Base-by-base conservation (phyloP, 1,140 invertebrate genomes). In the Oedothorax gibbosus region DNA sequence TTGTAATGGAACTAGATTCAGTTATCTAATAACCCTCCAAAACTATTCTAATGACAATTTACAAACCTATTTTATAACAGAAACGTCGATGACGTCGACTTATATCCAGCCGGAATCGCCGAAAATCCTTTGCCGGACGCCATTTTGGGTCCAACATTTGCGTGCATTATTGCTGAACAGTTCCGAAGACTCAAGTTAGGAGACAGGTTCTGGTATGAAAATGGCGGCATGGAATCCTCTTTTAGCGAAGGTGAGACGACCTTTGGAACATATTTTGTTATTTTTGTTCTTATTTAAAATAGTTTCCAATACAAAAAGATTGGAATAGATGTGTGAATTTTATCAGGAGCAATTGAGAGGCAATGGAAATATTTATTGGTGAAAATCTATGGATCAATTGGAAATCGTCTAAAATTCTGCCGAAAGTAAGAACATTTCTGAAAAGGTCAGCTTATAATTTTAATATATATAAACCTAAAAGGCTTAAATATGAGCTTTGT, bases 131-230 rank as follows among this genome's bases (percentile, higher is more conserved):
- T 90, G 18, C 82, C 88, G 2, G 92, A 91, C 62, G 97, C 96
- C 10, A 89, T 98, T 0, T 95, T 99, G 0, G 98, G 98, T 8
- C 97, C 98, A 0, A 99, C 97, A 0, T 96, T 99, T 89, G 97
- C 96, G 49, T 99, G 98, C 88, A 97, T 99, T 85, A 95, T 99
- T 86, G 97, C 95, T 53, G 96, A 97, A 84, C 97, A 99, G 90
- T 98, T 98, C 91, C 91, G 95, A 85, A 95, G 97, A 89, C 91
- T 96, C 21, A 93, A 96, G 85, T 87, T 90, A 79, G 93, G 92
- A 53, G 92, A 93, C 87, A 77, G 91, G 77, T 92, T 90, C 79
- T 91, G 89, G 89, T 91, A 90, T 81, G 90, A 91, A 79, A 88
- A 87, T 64, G 87, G 88, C 21, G 80, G 77, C 35, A 60, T 86